Conservation (phyloP, 2,113 vertebrate genomes). For the Bungarus multicinctus region DNA sequence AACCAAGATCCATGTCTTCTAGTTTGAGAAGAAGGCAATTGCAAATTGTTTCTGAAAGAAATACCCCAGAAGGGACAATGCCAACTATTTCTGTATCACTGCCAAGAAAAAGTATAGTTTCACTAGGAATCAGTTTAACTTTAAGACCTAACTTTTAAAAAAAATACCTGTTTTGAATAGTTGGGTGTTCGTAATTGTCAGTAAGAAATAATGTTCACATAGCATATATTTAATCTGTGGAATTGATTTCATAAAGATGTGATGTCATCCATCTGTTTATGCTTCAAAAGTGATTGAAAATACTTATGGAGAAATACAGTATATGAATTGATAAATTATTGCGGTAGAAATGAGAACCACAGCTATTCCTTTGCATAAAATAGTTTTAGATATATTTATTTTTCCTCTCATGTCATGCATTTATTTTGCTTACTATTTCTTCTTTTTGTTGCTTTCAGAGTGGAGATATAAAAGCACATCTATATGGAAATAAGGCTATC, state of each 20-base stretch:
- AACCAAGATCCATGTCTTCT: neutral
- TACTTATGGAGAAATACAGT: neutral
- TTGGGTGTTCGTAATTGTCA: neutral
- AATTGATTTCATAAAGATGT: neutral
- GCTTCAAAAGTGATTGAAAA: neutral
- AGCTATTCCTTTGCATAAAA: neutral
- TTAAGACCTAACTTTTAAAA: neutral
- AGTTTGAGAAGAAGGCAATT: neutral
- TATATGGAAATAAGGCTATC: neutral
- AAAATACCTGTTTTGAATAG: neutral
- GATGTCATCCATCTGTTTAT: neutral
- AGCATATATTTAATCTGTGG: neutral
- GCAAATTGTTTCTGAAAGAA: neutral
- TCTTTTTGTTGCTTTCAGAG: neutral
- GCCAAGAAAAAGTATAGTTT: neutral
- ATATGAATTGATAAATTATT: neutral
- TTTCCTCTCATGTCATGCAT: neutral
- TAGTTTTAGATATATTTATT: neutral
- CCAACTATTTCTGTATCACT: neutral
- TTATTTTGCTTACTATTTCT: neutral
- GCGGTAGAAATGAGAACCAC: neutral
- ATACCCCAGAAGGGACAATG: neutral
- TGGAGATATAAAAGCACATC: neutral
- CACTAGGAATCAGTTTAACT: neutral
- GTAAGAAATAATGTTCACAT: neutral